These are phyloP conservation scores for Ageneiosus marmoratus DNA, from an alignment of 2,113 vertebrate genomes.

Conservation along the genomic window DNA sequence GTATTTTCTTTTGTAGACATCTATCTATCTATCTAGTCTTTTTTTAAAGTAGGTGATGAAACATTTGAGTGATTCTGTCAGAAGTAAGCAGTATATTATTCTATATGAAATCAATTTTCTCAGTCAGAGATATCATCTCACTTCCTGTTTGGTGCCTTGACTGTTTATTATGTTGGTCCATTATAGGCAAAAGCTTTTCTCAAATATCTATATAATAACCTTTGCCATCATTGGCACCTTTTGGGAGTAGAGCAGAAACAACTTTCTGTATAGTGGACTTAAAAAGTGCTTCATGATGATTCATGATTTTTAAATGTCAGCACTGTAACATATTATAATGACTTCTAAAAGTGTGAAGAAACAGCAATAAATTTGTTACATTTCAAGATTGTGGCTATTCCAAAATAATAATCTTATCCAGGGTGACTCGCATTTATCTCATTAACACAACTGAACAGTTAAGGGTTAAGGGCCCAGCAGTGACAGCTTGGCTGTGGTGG, in stretches of 20 bases:
- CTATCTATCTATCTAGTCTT: neutral
- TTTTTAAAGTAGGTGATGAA: neutral
- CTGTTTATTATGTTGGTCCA: neutral
- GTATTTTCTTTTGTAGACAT: neutral
- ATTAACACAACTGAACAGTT: too few species aligned
- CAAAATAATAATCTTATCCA: too few species aligned
- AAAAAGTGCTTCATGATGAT: conserved; percentile 3
- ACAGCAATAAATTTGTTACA: neutral
- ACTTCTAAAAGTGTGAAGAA: neutral
- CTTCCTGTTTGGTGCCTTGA: neutral
- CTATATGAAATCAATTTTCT: neutral
- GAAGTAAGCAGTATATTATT: neutral
- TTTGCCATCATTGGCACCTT: neutral
- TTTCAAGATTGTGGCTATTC: neutral
- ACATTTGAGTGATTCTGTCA: neutral
- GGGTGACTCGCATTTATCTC: too few species aligned
- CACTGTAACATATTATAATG: neutral
- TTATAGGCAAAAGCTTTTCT: neutral
- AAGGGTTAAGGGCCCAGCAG: too few species aligned
- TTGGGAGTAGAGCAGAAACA: neutral
- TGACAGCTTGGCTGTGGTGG: too few species aligned
- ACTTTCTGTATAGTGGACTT: neutral
- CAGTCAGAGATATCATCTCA: neutral
- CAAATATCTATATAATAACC: neutral
- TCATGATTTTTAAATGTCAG: conserved; percentile 2